These are phyloP conservation scores for Colaptes auratus DNA, from an alignment of 2,113 vertebrate genomes.

Conservation along the genomic window DNA sequence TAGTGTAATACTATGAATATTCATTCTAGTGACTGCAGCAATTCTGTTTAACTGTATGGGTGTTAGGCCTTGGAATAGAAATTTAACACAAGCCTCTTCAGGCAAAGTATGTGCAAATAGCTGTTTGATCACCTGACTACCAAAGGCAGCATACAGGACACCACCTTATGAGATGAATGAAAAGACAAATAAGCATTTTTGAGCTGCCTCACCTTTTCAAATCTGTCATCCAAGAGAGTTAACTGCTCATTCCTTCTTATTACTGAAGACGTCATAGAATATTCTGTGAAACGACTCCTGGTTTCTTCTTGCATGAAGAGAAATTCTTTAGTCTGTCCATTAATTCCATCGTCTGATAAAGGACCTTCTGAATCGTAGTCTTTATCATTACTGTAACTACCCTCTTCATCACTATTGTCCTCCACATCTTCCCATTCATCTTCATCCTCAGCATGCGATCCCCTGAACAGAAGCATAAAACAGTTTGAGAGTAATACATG, in stretches of 20 bases:
- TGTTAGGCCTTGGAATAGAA: background rate
- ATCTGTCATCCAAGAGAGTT: slow-evolving; percentile 91
- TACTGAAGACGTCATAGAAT: slow-evolving; percentile 93
- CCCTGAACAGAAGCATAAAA: slow-evolving; percentile 46
- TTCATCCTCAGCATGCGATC: slow-evolving; percentile 59
- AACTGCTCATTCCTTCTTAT: slow-evolving; percentile 95
- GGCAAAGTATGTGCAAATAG: background rate
- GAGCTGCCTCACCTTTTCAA: slow-evolving; percentile 87
- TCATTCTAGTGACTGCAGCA: background rate
- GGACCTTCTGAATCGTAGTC: slow-evolving; percentile 77
- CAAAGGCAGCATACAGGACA: background rate
- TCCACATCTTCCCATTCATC: slow-evolving; percentile 88
- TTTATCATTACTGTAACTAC: slow-evolving; percentile 13
- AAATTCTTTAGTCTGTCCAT: slow-evolving; percentile 64
- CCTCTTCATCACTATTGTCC: slow-evolving; percentile 63
- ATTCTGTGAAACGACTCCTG: slow-evolving; percentile 93
- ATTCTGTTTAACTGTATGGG: background rate
- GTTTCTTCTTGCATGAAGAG: slow-evolving; percentile 93
- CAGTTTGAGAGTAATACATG: background rate
- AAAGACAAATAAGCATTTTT: background rate
- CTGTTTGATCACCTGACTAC: background rate
- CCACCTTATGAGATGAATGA: background rate
- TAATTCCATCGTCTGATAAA: slow-evolving; percentile 71
- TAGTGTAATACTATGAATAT: background rate
- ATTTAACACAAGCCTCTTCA: background rate